Percentiles rank a stretch among this genome's conserved stretches.
Evolutionary conservation across 1,140 invertebrate genomes (phyloP).

Genomic region (Linepithema humile): DNA sequence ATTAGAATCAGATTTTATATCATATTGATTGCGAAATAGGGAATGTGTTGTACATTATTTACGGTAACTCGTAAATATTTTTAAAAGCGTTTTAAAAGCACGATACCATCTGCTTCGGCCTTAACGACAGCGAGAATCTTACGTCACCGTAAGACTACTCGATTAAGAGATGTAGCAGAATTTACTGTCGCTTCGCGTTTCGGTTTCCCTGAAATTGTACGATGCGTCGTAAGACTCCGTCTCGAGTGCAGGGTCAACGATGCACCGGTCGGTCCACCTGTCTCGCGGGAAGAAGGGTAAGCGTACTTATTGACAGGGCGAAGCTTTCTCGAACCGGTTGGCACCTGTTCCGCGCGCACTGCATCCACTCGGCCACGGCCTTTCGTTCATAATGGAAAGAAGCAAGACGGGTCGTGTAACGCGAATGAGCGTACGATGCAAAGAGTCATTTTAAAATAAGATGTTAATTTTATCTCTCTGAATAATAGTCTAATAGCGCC

Average conservation of each 20-base stretch:
- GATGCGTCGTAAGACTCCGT: not conserved
- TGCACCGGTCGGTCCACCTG: slow-evolving; percentile 53
- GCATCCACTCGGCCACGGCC: slow-evolving; percentile 57
- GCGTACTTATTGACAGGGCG: slow-evolving; percentile 57
- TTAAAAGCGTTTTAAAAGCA: no score
- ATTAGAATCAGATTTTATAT: not conserved
- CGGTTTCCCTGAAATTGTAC: slow-evolving; percentile 13
- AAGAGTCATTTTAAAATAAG: slow-evolving; percentile 13
- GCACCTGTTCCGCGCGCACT: slow-evolving; percentile 66
- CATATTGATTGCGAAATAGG: not conserved
- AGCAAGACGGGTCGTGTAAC: slow-evolving; percentile 20
- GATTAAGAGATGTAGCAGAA: not conserved
- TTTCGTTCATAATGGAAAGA: slow-evolving; percentile 61
- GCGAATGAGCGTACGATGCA: slow-evolving; percentile 12
- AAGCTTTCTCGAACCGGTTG: slow-evolving; percentile 72
- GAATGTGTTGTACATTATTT: not conserved
- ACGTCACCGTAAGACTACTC: not conserved
- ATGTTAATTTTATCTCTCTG: slow-evolving; percentile 3
- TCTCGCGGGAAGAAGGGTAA: slow-evolving; percentile 47
- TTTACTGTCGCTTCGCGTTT: slow-evolving; percentile 18
- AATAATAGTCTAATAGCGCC: no score
- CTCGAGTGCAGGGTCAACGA: slow-evolving; percentile 22
- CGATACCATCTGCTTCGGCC: not conserved
- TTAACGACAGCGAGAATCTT: not conserved
- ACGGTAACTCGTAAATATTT: not conserved